phyloP scores from a whole-genome alignment of 2,888 invertebrate species.

The Heteromurus nitidus region DNA sequence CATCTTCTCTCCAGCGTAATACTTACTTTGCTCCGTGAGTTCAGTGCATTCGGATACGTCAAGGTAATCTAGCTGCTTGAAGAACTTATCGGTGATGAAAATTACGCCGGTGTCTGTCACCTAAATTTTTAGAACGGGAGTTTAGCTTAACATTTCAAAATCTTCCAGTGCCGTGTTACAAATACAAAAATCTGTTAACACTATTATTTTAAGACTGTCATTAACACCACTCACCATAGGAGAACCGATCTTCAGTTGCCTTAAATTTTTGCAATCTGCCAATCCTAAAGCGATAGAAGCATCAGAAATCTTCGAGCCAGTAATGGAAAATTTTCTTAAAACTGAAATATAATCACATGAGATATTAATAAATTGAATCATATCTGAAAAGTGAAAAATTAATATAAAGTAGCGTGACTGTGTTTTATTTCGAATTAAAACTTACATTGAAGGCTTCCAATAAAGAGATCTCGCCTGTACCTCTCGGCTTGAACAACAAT shows the following conservation, averaged over 20 bases:
- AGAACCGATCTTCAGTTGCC: constrained; percentile 45
- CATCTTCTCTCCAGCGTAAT: constrained; percentile 68
- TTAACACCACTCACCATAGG: constrained; percentile 42
- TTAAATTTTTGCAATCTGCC: constrained; percentile 59
- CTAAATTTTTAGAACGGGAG: constrained; percentile 33
- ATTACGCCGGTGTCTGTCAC: constrained; percentile 69
- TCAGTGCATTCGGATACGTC: constrained; percentile 63
- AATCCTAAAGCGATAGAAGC: constrained; percentile 61
- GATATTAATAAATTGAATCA: not conserved
- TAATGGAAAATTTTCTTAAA: constrained; percentile 42
- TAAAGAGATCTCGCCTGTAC: constrained; percentile 66
- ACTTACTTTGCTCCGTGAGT: constrained; percentile 68
- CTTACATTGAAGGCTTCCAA: constrained; percentile 68
- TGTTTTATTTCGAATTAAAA: no score
- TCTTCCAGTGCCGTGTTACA: no score
- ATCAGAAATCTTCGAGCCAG: constrained; percentile 54
- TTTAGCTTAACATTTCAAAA: no score
- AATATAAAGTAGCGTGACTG: not conserved
- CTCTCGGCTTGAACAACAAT: constrained; percentile 63
- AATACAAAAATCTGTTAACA: not conserved
- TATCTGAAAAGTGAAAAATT: not conserved
- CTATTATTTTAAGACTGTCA: not conserved
- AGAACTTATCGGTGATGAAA: constrained; percentile 64
- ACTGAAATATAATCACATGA: constrained; percentile 23
- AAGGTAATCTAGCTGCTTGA: constrained; percentile 46